phyloP scores from a whole-genome alignment of 2,113 vertebrate genomes.

The Felis chaus region DNA sequence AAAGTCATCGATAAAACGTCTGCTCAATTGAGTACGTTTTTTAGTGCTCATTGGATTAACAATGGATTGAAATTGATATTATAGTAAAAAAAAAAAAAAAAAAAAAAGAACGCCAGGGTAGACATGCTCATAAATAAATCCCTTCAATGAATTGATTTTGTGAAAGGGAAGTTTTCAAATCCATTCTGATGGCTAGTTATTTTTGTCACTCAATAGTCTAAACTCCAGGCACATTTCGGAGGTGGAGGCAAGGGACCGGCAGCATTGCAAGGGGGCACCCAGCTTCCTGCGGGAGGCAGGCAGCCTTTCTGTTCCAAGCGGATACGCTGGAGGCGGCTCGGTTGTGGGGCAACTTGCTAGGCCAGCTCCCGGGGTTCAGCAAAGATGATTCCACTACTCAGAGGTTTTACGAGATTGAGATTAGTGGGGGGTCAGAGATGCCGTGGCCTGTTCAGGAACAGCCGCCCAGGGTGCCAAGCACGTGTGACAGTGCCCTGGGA shows the following conservation, averaged over 20 bases:
- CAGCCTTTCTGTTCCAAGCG: too few species aligned
- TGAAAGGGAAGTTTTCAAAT: background rate
- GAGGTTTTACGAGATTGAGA: background rate
- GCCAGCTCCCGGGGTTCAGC: background rate
- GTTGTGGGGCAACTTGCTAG: background rate
- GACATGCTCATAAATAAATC: background rate
- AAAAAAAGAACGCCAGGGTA: background rate
- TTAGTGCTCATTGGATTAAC: background rate
- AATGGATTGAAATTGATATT: background rate
- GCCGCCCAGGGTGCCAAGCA: fast-evolving
- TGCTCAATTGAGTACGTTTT: background rate
- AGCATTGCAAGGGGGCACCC: fast-evolving
- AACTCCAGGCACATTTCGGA: background rate
- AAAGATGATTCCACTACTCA: fast-evolving
- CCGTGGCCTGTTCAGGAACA: fast-evolving
- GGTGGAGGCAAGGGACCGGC: fast-evolving
- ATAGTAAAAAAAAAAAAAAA: background rate
- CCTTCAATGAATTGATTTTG: background rate
- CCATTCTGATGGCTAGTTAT: background rate
- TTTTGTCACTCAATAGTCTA: background rate
- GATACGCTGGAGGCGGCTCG: background rate
- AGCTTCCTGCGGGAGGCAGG: background rate
- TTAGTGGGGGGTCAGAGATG: fast-evolving
- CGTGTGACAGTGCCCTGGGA: background rate
- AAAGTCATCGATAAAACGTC: background rate